Conservation (phyloP, 1,140 invertebrate species). For the Ceratosolen fusciceps region DNA sequence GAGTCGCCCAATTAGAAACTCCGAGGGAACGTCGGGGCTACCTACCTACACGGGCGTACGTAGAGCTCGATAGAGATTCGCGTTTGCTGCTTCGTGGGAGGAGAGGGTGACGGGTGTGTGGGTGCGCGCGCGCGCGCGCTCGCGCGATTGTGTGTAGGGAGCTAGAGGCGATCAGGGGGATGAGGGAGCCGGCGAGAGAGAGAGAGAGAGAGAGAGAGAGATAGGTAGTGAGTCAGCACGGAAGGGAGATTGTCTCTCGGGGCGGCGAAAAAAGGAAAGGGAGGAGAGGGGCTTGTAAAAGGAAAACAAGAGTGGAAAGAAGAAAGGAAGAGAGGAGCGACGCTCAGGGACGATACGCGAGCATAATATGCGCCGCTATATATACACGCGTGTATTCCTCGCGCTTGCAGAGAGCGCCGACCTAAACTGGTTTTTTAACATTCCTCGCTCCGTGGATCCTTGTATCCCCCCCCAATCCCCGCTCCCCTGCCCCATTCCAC, state of each 20-base stretch:
- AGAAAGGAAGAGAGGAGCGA: constrained; percentile 16
- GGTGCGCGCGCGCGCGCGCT: too few relatives aligned
- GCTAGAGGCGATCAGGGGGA: background rate
- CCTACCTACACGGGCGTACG: background rate
- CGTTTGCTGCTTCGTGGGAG: background rate
- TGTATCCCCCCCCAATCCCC: background rate
- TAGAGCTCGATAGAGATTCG: background rate
- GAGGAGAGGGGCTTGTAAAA: constrained; percentile 16
- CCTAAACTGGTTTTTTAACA: constrained; percentile 51
- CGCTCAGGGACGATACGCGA: constrained; percentile 20
- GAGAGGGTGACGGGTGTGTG: background rate
- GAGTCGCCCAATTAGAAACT: constrained; percentile 65
- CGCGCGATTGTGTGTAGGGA: too few relatives aligned
- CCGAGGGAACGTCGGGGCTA: constrained; percentile 23
- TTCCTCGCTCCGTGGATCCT: constrained; percentile 40
- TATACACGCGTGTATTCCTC: background rate
- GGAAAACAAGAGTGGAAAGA: constrained; percentile 4
- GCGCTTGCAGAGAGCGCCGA: constrained; percentile 25
- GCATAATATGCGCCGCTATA: constrained; percentile 20
- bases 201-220: background rate
- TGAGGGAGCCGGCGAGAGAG: background rate
- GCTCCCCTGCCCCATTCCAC: background rate
- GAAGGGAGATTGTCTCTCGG: background rate
- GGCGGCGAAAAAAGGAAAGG: background rate
- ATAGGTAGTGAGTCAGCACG: background rate